phyloP scores from a whole-genome alignment of 2,888 invertebrate species.

The Euproctis similis region DNA sequence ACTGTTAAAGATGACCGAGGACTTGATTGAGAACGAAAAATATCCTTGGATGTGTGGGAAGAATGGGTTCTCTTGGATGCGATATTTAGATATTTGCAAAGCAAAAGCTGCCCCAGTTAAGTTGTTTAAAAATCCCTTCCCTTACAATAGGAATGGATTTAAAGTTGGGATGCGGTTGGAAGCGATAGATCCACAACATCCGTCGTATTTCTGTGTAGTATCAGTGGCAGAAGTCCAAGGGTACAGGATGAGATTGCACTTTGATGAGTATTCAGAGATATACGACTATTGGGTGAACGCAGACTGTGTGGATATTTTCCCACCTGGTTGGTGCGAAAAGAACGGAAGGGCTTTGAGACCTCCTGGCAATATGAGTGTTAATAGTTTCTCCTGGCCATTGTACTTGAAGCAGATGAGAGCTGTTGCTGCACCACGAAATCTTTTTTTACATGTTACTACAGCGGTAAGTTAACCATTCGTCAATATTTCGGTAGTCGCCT shows the following conservation, averaged over 20 bases:
- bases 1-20: conserved; percentile 46
- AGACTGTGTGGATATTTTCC: conserved; percentile 93
- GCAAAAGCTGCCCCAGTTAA: conserved; percentile 84
- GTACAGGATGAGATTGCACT: conserved; percentile 89
- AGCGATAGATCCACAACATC: conserved; percentile 94
- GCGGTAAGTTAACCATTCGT: conserved; percentile 77
- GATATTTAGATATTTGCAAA: conserved; percentile 83
- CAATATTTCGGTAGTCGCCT: too few relatives aligned
- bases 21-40: conserved; percentile 56
- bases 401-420: conserved; percentile 86
- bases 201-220: conserved; percentile 90
- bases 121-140: conserved; percentile 86
- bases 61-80: conserved; percentile 85
- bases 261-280: conserved; percentile 91
- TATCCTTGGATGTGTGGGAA: conserved; percentile 83
- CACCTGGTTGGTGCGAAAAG: conserved; percentile 94
- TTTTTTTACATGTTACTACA: conserved; percentile 82
- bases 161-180: conserved; percentile 93
- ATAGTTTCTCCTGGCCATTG: conserved; percentile 86
- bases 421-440: conserved; percentile 84
- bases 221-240: conserved; percentile 89
- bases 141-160: conserved; percentile 84
- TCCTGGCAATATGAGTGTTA: conserved; percentile 79
- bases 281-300: conserved; percentile 97
- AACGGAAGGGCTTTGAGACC: conserved; percentile 86